Percentiles rank a stretch among this genome's conserved stretches.
Evolutionary conservation across 37 sponge, comb jelly and placozoan species (phyloP).

Genomic region (Theonella swinhoei): DNA sequence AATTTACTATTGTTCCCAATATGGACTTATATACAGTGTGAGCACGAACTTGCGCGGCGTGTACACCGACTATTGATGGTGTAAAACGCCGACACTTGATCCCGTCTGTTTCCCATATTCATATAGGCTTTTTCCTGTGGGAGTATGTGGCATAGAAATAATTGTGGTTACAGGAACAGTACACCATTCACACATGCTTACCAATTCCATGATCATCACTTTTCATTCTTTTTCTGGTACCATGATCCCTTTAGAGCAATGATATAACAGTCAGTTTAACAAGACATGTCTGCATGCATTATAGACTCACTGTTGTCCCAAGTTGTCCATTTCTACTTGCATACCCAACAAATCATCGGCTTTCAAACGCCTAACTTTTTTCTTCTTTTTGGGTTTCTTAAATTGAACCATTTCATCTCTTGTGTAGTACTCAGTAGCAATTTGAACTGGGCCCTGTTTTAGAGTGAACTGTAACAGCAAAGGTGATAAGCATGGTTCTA

Average conservation of each 20-base stretch:
- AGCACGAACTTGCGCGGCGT: too few relatives aligned
- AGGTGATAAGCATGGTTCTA: background rate
- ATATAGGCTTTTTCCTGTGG: too few relatives aligned
- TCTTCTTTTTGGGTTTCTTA: slow-evolving; percentile 85
- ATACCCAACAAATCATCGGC: slow-evolving; percentile 54
- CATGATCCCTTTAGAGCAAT: background rate
- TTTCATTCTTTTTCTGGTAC: background rate
- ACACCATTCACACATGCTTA: background rate
- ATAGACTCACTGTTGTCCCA: background rate
- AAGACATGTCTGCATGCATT: background rate
- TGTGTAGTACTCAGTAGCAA: slow-evolving; percentile 90
- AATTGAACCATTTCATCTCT: slow-evolving; percentile 90
- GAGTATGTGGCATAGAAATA: too few relatives aligned
- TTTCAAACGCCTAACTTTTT: slow-evolving; percentile 58
- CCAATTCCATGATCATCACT: background rate
- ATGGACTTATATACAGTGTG: background rate
- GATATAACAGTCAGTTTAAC: background rate
- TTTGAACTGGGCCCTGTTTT: slow-evolving; percentile 23
- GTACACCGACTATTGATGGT: too few relatives aligned
- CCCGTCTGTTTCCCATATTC: too few relatives aligned
- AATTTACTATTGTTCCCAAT: background rate
- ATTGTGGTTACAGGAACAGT: too few relatives aligned
- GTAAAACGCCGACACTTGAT: too few relatives aligned
- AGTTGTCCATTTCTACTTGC: background rate
- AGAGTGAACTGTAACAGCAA: slow-evolving; percentile 55